A percentile compares a stretch with the other conserved stretches of the same genome.
Conservation (phyloP, 1,140 invertebrate species). For the Pseudomyrmex dendroicus region DNA sequence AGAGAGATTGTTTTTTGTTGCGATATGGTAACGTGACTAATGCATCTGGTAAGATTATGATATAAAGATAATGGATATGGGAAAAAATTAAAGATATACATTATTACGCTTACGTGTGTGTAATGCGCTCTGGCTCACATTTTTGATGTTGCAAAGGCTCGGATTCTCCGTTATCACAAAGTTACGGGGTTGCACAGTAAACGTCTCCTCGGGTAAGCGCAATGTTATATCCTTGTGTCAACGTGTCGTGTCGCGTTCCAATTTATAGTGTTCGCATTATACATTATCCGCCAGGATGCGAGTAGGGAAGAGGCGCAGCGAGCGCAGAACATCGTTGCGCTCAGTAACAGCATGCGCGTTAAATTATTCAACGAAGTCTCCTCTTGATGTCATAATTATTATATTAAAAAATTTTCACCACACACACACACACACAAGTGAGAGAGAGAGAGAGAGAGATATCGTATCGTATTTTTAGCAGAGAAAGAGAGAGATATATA, state of each 20-base stretch:
- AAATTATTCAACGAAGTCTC: not conserved
- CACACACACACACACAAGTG: no score
- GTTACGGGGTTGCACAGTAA: constrained; percentile 51
- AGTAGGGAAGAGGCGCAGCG: not conserved
- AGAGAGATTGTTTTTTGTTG: not conserved
- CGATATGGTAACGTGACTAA: not conserved
- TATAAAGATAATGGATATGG: not conserved
- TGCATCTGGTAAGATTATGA: not conserved
- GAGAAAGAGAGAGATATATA: no score
- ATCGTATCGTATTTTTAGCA: no score
- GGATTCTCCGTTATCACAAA: constrained; percentile 56
- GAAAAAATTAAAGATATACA: not conserved
- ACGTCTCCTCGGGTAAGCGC: constrained; percentile 36
- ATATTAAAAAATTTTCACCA: not conserved
- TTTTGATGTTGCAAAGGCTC: constrained; percentile 38
- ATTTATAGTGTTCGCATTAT: constrained; percentile 50
- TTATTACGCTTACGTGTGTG: not conserved
- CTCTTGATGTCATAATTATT: not conserved
- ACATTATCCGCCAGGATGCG: constrained; percentile 25
- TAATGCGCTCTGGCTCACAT: not conserved
- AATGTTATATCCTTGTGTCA: constrained; percentile 59
- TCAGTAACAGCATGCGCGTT: not conserved
- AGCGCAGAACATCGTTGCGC: not conserved
- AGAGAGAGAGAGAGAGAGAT: no score
- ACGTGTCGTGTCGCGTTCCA: constrained; percentile 53